Percentiles rank a stretch among this genome's conserved stretches.
phyloP scores from a whole-genome alignment of 2,113 vertebrate species.

The western clawed frog (Xenopus tropicalis) region DNA sequence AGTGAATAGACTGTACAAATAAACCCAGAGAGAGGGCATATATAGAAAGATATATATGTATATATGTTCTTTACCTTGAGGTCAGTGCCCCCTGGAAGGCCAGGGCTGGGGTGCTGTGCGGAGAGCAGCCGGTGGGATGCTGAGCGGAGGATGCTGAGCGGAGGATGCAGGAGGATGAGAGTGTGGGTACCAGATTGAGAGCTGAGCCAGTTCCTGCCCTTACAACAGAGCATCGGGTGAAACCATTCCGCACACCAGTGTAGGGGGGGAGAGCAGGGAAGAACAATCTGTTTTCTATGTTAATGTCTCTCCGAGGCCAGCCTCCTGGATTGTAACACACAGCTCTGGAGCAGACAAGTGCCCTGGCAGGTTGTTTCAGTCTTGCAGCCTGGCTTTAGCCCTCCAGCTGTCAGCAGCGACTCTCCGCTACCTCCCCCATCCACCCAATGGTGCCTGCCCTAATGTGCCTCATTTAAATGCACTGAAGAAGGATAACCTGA shows the following conservation, averaged over 20 bases:
- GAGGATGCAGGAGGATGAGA: conserved; percentile 43
- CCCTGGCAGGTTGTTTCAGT: background rate
- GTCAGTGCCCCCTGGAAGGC: background rate
- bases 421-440: background rate
- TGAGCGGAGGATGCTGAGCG: conserved; percentile 41
- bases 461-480: conserved; percentile 7
- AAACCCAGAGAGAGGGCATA: background rate
- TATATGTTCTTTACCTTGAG: conserved; percentile 6
- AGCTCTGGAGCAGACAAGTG: too few species aligned
- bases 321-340: background rate
- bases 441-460: background rate
- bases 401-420: background rate
- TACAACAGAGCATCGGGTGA: conserved; percentile 55
- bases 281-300: background rate
- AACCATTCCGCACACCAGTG: conserved; percentile 45
- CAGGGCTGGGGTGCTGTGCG: background rate
- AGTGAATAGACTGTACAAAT: background rate
- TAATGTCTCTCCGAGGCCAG: background rate
- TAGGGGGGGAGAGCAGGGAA: conserved; percentile 7
- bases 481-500: background rate
- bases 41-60: background rate
- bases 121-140: conserved; percentile 26
- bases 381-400: too few species aligned
- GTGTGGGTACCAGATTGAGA: conserved; percentile 44
- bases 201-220: conserved; percentile 46